A percentile compares a stretch with the other conserved stretches of the same genome.
Evolutionary conservation across 2,797 vertebrate genomes (phyloP).

Genomic region (Sebastes trivittatus): DNA sequence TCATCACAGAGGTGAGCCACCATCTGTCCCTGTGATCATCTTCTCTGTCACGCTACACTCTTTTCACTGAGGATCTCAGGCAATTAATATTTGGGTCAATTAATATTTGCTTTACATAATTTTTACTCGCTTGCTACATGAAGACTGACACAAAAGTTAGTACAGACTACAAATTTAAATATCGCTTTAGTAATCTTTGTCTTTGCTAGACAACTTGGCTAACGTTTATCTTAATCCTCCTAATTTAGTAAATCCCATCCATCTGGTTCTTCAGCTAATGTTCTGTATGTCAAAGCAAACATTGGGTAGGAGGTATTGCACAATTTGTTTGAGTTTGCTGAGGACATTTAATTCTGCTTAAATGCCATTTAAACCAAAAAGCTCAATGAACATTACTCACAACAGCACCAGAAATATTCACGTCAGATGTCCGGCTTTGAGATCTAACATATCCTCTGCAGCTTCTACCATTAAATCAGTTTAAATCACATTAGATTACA

Average conservation of each 20-base stretch:
- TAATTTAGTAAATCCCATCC: conserved; percentile 39
- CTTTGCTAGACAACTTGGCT: neutral
- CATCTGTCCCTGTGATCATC: conserved; percentile 25
- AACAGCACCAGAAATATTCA: neutral
- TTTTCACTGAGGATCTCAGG: neutral
- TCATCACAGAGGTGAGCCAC: conserved; percentile 84
- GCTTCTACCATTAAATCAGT: neutral
- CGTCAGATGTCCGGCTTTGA: neutral
- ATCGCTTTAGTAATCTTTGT: neutral
- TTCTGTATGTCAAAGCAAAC: neutral
- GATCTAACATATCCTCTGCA: neutral
- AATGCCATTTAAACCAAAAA: conserved; percentile 3
- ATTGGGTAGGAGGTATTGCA: neutral
- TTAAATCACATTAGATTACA: neutral
- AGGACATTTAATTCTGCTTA: neutral
- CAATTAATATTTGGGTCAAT: neutral
- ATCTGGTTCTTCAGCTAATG: conserved; percentile 8
- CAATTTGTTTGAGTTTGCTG: conserved; percentile 1
- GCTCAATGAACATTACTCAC: neutral
- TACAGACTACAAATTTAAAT: neutral
- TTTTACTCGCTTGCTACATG: neutral
- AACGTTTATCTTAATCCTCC: conserved; percentile 35
- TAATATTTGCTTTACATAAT: neutral
- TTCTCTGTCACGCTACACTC: neutral
- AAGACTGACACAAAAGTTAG: neutral